Conservation (phyloP, 2,888 invertebrate genomes). For the Lycophotia porphyrea region DNA sequence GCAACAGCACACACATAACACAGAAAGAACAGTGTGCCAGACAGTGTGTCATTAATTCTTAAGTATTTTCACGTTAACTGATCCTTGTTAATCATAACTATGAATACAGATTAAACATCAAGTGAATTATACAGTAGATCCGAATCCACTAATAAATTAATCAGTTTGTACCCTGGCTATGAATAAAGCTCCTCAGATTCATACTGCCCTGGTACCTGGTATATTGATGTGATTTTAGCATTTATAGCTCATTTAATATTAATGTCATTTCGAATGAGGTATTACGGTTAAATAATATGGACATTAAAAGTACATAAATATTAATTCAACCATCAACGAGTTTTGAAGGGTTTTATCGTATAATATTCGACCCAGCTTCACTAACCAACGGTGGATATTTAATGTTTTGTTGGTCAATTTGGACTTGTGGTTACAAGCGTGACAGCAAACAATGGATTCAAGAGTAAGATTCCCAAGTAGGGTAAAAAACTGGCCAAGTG, state of each 20-base stretch:
- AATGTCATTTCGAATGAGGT: neutral
- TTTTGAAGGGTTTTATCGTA: neutral
- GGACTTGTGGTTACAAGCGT: neutral
- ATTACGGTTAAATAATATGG: neutral
- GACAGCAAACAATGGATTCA: neutral
- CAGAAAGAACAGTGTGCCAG: constrained; percentile 8
- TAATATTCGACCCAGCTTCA: neutral
- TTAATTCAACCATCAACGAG: neutral
- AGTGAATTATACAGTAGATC: constrained; percentile 56
- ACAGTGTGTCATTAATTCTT: constrained; percentile 55
- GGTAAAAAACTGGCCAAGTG: too few relatives aligned
- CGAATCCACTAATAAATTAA: constrained; percentile 49
- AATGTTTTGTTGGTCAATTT: neutral
- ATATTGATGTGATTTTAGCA: constrained; percentile 28
- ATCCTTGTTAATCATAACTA: constrained; percentile 59
- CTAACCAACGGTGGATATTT: neutral
- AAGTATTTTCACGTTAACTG: constrained; percentile 53
- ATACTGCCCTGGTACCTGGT: constrained; percentile 27
- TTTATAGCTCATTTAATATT: constrained; percentile 34
- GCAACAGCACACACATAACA: constrained; percentile 11
- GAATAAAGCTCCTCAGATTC: constrained; percentile 24
- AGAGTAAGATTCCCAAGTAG: neutral
- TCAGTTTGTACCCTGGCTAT: constrained; percentile 27
- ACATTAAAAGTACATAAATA: constrained; percentile 10
- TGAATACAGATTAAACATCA: constrained; percentile 56